Base-by-base conservation (phyloP, 2,888 invertebrate genomes). In the Coleophora deauratella region DNA sequence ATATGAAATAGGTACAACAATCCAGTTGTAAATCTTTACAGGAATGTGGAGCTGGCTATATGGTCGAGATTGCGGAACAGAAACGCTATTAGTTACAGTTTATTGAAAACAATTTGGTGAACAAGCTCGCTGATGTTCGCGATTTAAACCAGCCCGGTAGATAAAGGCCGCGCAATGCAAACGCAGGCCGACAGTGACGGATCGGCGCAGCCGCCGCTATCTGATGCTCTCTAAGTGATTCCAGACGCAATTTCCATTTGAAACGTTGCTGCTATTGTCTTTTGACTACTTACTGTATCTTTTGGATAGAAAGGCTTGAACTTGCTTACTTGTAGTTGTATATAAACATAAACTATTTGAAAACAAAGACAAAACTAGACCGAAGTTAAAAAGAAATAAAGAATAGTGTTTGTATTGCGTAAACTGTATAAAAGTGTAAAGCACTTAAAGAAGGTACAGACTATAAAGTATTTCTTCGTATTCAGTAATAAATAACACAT, bases 61-160 rank as follows among this genome's bases (percentile, higher is more conserved):
- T 6, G 21, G 21, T 21, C 21, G 21, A 21, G 21, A 21, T 53
- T 43, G 52, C 28, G 37, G n/a, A 6, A 56, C 56, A 59, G 70
- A 73, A 75, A 65, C 70, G 69, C 69, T 73, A 77, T 78, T 80
- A 72, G 68, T 72, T 73, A 72, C 72, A 72, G 69, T 62, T 77
- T 77, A 79, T 81, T 78, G 82, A 75, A 82, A 82, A 81, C 81
- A 79, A 82, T 85, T 84, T 78, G 77, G 84, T 76, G 72, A 79
- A 81, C 82, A 82, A 72, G 58, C 61, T 66, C 65, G 74, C 70
- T 71, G 78, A 80, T 81, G 80, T 78, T 73, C 72, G 78, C 79
- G 78, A 82, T 82, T 78, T 71, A 72, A 77, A 66, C 62, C 68
- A 70, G 72, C 71, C 64, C 59, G 67, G 67, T 74, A 74, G 82